A percentile compares a stretch with the other conserved stretches of the same genome.
These are phyloP conservation scores for Oophaga sylvatica DNA, from an alignment of 2,797 vertebrate genomes.

Conservation along the genomic window DNA sequence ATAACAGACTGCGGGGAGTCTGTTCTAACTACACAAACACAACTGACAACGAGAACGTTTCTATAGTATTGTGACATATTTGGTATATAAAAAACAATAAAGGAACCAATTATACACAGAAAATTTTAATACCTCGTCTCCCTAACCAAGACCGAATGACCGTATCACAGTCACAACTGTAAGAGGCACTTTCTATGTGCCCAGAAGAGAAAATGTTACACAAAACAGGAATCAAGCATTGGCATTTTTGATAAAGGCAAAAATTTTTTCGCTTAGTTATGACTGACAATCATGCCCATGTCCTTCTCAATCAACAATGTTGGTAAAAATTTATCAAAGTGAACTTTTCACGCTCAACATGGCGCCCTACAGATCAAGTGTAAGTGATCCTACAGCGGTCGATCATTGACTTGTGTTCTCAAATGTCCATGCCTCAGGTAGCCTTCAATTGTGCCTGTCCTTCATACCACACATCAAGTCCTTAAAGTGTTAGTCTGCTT, in stretches of 20 bases:
- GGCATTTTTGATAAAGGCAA: not conserved
- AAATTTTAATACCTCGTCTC: not conserved
- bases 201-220: not conserved
- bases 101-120: not conserved
- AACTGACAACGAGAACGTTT: not conserved
- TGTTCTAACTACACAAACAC: not conserved
- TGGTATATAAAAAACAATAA: not conserved
- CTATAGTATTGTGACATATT: constrained; percentile 4
- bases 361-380: not conserved
- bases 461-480: no score
- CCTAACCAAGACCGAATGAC: not conserved
- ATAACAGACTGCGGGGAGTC: not conserved
- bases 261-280: not conserved
- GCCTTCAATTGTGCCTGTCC: no score
- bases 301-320: not conserved
- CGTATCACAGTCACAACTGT: not conserved
- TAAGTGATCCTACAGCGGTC: not conserved
- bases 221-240: not conserved
- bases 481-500: no score
- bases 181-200: not conserved
- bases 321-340: not conserved
- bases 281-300: not conserved
- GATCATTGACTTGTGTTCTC: no score
- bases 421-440: no score
- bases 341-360: not conserved